Evolutionary conservation across 1,140 invertebrate species (phyloP), one percentile per base, ranked within the genome.

Genomic region (Sarcophaga bullata): DNA sequence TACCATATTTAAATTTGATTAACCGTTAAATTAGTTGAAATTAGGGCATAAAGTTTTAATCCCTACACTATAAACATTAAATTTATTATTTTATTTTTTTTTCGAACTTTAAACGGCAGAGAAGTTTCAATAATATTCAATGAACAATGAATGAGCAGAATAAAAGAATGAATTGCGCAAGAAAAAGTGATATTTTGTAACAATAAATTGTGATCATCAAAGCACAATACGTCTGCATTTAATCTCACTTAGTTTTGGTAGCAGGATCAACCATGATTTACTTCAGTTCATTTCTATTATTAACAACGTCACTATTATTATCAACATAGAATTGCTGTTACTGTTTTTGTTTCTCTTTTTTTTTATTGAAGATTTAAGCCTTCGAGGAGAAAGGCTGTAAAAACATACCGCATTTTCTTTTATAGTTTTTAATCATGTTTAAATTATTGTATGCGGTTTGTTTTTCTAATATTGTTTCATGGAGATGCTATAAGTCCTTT

Each of bases 341-440:
- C 50, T 37, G 13, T 58, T 58, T 13, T 15, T 58, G 54, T 58
- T 58, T 58, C 15, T n/a, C 7, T 58, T 13, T 58, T 58, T 58
- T 58, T 58, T 58, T 58, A 58, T 58, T 58, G 54, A 58, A n/a
- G 54, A 58, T 58, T 68, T 80, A 83, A 83, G 80, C 86, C 80
- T 83, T 54, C 58, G 82, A 82, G 84, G 81, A 82, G 62, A 83
- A 84, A 88, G 86, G 88, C 88, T 89, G 88, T 88, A 86, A 89
- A 89, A 89, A 89, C 88, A 89, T 84, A 86, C 85, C 86, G 86
- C 84, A 86, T 47, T 47, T n/a, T n/a, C n/a, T 72, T 73, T 73
- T 73, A 73, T 73, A 47, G 5, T 78, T 82, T 87, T 87, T 89
- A 89, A 89, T 89, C 88, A 89, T 89, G 88, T 89, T 89, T 89